Evolutionary conservation across 1,140 invertebrate species (phyloP).

Genomic region (Drosophila arawakana): DNA sequence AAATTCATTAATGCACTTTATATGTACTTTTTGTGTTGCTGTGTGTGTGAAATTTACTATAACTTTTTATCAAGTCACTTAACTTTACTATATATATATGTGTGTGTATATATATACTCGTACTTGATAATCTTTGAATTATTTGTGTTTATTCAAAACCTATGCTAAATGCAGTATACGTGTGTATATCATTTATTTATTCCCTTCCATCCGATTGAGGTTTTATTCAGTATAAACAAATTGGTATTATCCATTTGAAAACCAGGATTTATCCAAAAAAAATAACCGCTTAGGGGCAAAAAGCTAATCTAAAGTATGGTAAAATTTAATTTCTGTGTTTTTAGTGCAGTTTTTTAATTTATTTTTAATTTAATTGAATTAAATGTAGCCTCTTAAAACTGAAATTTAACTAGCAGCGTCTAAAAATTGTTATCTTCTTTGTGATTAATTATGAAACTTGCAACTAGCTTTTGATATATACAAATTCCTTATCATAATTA

Average conservation of each 20-base stretch:
- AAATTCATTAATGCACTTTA: constrained; percentile 83
- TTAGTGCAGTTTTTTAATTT: neutral
- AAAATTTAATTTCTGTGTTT: neutral
- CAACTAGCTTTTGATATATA: constrained; percentile 13
- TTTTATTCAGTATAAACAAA: constrained; percentile 52
- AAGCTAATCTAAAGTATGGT: neutral
- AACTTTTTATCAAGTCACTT: constrained; percentile 52
- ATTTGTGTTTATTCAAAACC: constrained; percentile 23
- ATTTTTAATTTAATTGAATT: constrained; percentile 55
- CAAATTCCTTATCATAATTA: constrained; percentile 3
- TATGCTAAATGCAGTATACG: constrained; percentile 79
- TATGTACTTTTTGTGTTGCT: constrained; percentile 83
- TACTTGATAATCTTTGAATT: constrained; percentile 20
- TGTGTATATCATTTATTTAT: constrained; percentile 68
- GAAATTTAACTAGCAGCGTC: constrained; percentile 63
- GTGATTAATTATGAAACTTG: constrained; percentile 37
- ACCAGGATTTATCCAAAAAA: neutral
- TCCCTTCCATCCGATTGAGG: constrained; percentile 50
- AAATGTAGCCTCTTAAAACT: constrained; percentile 65
- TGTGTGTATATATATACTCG: constrained; percentile 41
- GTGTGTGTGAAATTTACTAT: constrained; percentile 75
- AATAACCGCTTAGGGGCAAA: neutral
- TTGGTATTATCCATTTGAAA: constrained; percentile 8
- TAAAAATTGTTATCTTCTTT: constrained; percentile 31
- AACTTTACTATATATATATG: constrained; percentile 47